Evolutionary conservation across 2,113 vertebrate species (phyloP).

Genomic region (Triplophysa dalaica): DNA sequence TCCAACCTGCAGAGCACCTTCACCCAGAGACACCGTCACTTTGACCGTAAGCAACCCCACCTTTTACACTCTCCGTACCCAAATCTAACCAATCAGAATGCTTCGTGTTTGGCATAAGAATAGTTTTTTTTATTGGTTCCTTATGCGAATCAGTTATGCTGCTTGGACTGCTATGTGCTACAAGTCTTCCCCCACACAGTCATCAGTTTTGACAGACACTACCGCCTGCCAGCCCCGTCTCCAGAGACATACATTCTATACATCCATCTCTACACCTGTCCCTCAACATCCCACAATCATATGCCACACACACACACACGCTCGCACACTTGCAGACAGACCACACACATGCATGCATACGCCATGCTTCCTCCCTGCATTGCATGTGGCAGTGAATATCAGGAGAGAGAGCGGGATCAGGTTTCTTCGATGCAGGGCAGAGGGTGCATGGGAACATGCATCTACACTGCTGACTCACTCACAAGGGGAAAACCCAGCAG

Average conservation of each 20-base stretch:
- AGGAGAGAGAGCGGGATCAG: slow-evolving; percentile 55
- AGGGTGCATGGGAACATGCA: slow-evolving; percentile 66
- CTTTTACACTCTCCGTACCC: background rate
- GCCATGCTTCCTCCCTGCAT: slow-evolving; percentile 63
- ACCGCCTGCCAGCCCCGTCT: slow-evolving; percentile 63
- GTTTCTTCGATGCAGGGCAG: slow-evolving; percentile 62
- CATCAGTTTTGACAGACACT: slow-evolving; percentile 65
- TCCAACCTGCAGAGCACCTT: slow-evolving; percentile 85
- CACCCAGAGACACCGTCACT: slow-evolving; percentile 87
- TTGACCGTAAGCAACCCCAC: slow-evolving; percentile 74
- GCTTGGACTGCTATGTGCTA: background rate
- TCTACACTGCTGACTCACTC: slow-evolving; percentile 70
- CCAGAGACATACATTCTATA: slow-evolving; percentile 65
- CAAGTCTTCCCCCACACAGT: background rate
- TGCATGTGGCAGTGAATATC: slow-evolving; percentile 66
- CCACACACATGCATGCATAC: slow-evolving; percentile 42
- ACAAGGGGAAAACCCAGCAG: slow-evolving; percentile 55
- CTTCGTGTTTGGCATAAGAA: slow-evolving; percentile 7
- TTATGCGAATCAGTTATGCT: slow-evolving; percentile 6
- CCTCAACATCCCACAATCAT: slow-evolving; percentile 59
- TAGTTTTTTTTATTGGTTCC: background rate
- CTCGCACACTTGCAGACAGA: slow-evolving; percentile 51
- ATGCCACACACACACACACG: slow-evolving; percentile 56
- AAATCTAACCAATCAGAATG: slow-evolving; percentile 36
- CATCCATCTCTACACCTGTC: slow-evolving; percentile 70